These are phyloP conservation scores for Pheosia gnoma DNA, from an alignment of 2,888 invertebrate species.

Conservation along the genomic window DNA sequence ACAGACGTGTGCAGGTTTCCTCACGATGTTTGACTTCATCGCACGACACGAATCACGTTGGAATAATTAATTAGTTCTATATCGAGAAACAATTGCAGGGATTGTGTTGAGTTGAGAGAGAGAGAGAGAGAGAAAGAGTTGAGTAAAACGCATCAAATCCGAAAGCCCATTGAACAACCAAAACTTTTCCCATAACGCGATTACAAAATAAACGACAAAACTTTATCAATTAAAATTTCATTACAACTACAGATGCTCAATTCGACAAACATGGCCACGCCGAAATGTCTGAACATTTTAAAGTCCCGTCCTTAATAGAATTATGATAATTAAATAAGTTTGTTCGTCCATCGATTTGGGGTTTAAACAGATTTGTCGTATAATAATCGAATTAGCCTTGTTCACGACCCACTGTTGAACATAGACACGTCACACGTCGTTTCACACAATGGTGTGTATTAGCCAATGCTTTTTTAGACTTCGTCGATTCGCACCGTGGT, in stretches of 20 bases:
- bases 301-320: constrained; percentile 43
- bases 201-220: constrained; percentile 34
- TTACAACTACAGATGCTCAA: constrained; percentile 35
- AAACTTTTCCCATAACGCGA: constrained; percentile 19
- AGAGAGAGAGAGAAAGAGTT: too few relatives aligned
- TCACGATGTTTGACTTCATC: too few relatives aligned
- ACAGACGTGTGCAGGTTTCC: too few relatives aligned
- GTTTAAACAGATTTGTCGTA: background rate
- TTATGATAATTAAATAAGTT: constrained; percentile 52
- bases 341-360: constrained; percentile 43
- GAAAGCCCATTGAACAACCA: background rate
- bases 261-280: constrained; percentile 36
- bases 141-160: constrained; percentile 1
- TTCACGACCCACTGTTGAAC: too few relatives aligned
- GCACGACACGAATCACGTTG: too few relatives aligned
- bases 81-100: background rate
- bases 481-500: too few relatives aligned
- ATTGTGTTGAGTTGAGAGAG: too few relatives aligned
- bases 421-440: too few relatives aligned
- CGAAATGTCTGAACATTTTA: constrained; percentile 34
- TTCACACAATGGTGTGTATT: too few relatives aligned
- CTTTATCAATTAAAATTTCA: constrained; percentile 43
- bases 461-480: too few relatives aligned
- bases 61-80: background rate
- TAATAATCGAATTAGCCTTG: background rate